A percentile compares a stretch with the other conserved stretches of the same genome.
phyloP scores from a whole-genome alignment of 1,140 invertebrate species.

The Papilio dardanus region DNA sequence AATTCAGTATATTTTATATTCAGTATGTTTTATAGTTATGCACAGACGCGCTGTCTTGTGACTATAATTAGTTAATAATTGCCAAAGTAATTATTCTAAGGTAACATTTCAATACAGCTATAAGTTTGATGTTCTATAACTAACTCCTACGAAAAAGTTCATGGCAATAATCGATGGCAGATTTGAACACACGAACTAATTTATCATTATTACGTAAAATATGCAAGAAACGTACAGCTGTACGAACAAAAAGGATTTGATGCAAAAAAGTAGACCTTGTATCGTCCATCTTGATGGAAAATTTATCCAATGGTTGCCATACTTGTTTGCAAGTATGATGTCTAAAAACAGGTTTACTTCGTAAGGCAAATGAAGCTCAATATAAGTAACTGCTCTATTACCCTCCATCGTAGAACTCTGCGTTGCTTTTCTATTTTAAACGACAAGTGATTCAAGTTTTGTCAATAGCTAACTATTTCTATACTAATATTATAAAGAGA shows the following conservation, averaged over 20 bases:
- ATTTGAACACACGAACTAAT: not conserved
- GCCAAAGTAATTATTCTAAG: too few relatives aligned
- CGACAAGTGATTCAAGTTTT: too few relatives aligned
- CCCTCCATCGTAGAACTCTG: not conserved
- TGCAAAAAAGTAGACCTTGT: constrained; percentile 15
- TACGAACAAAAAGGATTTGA: constrained; percentile 4
- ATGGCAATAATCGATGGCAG: not conserved
- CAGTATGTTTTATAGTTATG: too few relatives aligned
- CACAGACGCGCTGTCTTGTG: too few relatives aligned
- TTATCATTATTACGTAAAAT: not conserved
- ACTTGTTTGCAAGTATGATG: constrained; percentile 2
- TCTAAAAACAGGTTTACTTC: not conserved
- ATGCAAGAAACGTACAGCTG: not conserved
- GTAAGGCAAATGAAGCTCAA: not conserved
- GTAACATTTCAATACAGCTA: too few relatives aligned
- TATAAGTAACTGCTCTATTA: not conserved
- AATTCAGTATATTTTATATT: too few relatives aligned
- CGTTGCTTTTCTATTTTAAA: not conserved
- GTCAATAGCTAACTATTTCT: too few relatives aligned
- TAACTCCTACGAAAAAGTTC: not conserved
- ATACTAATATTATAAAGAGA: too few relatives aligned
- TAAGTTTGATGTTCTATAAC: too few relatives aligned
- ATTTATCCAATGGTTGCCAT: not conserved
- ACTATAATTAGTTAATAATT: too few relatives aligned
- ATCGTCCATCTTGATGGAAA: not conserved